These are phyloP conservation scores for Mythimna vitellina DNA, from an alignment of 2,888 invertebrate species.

Conservation along the genomic window DNA sequence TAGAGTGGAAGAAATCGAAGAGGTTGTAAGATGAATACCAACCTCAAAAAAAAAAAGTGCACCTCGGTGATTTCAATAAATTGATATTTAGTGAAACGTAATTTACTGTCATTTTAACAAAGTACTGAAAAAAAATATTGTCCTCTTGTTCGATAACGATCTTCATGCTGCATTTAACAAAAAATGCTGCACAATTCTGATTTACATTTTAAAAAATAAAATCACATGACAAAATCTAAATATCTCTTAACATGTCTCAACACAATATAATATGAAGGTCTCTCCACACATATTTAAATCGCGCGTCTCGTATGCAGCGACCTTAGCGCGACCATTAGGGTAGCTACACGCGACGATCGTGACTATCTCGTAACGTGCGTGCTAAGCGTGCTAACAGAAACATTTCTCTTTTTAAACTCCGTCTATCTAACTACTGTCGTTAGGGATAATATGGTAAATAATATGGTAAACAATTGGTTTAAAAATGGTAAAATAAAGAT, in stretches of 20 bases:
- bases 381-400: slow-evolving; percentile 62
- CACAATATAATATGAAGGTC: slow-evolving; percentile 15
- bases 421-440: slow-evolving; percentile 48
- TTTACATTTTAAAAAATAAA: no score
- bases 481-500: slow-evolving; percentile 34
- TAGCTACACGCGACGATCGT: slow-evolving; percentile 64
- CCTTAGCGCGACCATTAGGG: slow-evolving; percentile 64
- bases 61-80: no score
- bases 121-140: no score
- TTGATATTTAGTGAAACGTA: no score
- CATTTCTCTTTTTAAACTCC: slow-evolving; percentile 58
- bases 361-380: slow-evolving; percentile 66
- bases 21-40: no score
- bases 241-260: slow-evolving; percentile 16
- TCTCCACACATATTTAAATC: slow-evolving; percentile 20
- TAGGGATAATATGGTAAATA: slow-evolving; percentile 53
- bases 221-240: neutral
- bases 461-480: slow-evolving; percentile 44
- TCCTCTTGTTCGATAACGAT: no score
- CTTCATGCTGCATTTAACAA: neutral
- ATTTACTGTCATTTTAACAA: no score
- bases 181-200: neutral
- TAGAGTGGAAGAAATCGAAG: no score
- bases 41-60: no score
- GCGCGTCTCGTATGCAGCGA: slow-evolving; percentile 45